Evolutionary conservation across 2,888 invertebrate species (phyloP), one percentile per base, ranked within the genome.

Genomic region (Brachyptera risi): DNA sequence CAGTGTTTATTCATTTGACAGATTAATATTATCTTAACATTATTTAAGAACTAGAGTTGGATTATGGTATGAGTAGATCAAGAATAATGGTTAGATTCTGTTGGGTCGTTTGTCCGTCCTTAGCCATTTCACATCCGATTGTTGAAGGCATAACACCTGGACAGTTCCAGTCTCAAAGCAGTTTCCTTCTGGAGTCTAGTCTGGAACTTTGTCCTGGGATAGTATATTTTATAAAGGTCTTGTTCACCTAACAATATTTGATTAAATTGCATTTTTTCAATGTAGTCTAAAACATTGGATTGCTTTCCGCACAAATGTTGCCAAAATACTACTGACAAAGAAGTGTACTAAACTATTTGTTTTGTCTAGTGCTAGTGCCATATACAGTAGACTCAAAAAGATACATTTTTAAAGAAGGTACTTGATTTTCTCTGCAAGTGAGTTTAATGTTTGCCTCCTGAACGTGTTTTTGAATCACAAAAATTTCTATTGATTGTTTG

Each of bases 281-380:
- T n/a, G 21, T 47, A 15, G 15, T 51, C n/a, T 27, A 27, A 51
- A 40, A 40, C 40, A 40, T n/a, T 40, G n/a, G n/a, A 40, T 31
- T 31, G 40, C 17, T 40, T 31, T 51, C 31, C 51, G 51, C 51
- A 51, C 51, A 51, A 51, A 31, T 51, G 51, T 51, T 51, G 51
- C 51, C 51, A 51, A 51, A 51, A 51, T 40, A 5, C 40, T 15
- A 51, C 15, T 19, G 21, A 27, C n/a, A 51, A 5, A 23, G 19
- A n/a, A 21, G 23, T 47, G 23, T 24, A 51, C n/a, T 51, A 51
- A 24, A 23, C 17, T n/a, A 49, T 31, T 51, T 17, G 19, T 51
- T 51, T 51, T 51, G 40, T 51, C 35, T 51, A 26, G 51, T 51
- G 51, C 35, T 51, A 26, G 51, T 51, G 51, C 51, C 51, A 51